Evolutionary conservation across 2,797 vertebrate genomes (phyloP).

Genomic region (Remorina albescens): DNA sequence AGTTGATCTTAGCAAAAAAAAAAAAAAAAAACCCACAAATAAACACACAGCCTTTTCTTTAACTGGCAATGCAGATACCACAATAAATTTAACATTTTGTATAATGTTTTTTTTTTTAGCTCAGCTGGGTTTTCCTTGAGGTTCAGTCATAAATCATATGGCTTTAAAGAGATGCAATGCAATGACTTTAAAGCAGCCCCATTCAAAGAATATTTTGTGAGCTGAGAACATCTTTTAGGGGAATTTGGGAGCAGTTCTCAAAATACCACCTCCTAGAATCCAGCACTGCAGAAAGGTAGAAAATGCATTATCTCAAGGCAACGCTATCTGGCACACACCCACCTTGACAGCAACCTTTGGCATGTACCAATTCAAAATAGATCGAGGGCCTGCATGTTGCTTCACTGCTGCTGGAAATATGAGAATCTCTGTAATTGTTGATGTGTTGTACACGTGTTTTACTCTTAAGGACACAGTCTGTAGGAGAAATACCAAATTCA

Average conservation of each 20-base stretch:
- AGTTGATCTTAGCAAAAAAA: slow-evolving; percentile 11
- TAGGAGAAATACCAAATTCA: too few species aligned
- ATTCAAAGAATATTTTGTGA: slow-evolving; percentile 59
- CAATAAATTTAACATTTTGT: slow-evolving; percentile 6
- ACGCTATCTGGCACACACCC: slow-evolving; percentile 31
- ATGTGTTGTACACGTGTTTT: too few species aligned
- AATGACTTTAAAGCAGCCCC: slow-evolving; percentile 46
- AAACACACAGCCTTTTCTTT: slow-evolving; percentile 18
- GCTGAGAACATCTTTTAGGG: slow-evolving; percentile 62
- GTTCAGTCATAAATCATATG: slow-evolving; percentile 63
- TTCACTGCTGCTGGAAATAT: too few species aligned
- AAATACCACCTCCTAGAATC: slow-evolving; percentile 66
- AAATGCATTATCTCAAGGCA: slow-evolving; percentile 64
- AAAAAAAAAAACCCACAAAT: slow-evolving; percentile 6
- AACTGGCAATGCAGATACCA: slow-evolving; percentile 28
- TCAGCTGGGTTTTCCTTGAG: slow-evolving; percentile 48
- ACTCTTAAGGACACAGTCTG: too few species aligned
- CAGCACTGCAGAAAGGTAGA: slow-evolving; percentile 43
- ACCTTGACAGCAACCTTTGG: slow-evolving; percentile 26
- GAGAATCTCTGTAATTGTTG: too few species aligned
- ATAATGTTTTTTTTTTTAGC: slow-evolving; percentile 44
- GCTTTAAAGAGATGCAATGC: slow-evolving; percentile 54
- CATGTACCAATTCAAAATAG: slow-evolving; percentile 21
- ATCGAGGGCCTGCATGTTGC: slow-evolving; percentile 6
- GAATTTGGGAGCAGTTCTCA: slow-evolving; percentile 52